phyloP scores from a whole-genome alignment of 2,888 invertebrate genomes.

The Neoscelio sp. region DNA sequence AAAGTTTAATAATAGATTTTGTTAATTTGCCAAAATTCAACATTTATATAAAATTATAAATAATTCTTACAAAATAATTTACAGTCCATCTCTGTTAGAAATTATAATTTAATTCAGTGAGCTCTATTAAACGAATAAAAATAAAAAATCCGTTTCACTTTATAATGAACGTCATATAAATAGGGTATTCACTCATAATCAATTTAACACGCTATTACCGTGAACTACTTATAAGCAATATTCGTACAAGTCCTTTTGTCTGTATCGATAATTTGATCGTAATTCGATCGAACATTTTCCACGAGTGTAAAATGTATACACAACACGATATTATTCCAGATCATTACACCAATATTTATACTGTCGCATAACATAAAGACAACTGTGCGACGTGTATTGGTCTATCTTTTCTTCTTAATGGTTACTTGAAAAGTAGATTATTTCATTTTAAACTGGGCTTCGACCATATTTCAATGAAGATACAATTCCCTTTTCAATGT shows the following conservation, averaged over 20 bases:
- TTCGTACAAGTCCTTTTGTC: slow-evolving; percentile 3
- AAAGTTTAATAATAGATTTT: too few species aligned
- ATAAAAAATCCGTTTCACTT: too few species aligned
- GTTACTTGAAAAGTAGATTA: slow-evolving; percentile 26
- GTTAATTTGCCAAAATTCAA: too few species aligned
- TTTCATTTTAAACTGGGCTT: slow-evolving; percentile 32
- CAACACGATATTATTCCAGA: slow-evolving; percentile 12
- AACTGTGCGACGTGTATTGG: slow-evolving; percentile 6
- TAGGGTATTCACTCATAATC: too few species aligned
- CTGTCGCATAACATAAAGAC: slow-evolving; percentile 23
- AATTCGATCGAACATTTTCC: slow-evolving; percentile 7
- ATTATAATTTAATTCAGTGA: too few species aligned
- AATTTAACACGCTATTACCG: not conserved
- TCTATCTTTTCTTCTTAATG: slow-evolving; percentile 10
- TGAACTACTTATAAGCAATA: slow-evolving; percentile 1
- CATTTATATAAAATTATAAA: too few species aligned
- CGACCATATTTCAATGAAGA: slow-evolving; percentile 22
- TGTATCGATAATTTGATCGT: slow-evolving; percentile 8
- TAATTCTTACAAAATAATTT: too few species aligned
- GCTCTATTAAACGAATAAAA: too few species aligned
- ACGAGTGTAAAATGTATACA: slow-evolving; percentile 8
- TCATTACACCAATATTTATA: slow-evolving; percentile 29
- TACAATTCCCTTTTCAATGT: slow-evolving; percentile 35
- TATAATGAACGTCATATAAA: not conserved
- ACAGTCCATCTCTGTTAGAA: too few species aligned